These are phyloP conservation scores for Galbula dea DNA, from an alignment of 2,113 vertebrate genomes.

Conservation along the genomic window DNA sequence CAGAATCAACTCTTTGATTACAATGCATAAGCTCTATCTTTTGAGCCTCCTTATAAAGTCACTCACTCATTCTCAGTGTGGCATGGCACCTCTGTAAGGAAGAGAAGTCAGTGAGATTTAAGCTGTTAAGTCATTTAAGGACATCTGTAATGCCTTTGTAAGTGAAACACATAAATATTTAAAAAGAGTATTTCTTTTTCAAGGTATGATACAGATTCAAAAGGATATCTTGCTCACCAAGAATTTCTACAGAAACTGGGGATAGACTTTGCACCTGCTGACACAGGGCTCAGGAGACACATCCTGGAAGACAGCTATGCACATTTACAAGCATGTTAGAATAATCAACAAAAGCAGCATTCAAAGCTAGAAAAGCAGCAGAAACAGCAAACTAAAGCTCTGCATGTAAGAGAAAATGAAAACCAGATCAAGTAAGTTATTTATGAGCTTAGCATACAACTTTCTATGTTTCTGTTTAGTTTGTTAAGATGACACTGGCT, in stretches of 20 bases:
- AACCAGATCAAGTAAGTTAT: slow-evolving; percentile 53
- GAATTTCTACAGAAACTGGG: slow-evolving; percentile 74
- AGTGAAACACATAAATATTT: slow-evolving; percentile 43
- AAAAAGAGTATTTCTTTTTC: not conserved
- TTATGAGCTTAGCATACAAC: not conserved
- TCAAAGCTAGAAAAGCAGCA: slow-evolving; percentile 21
- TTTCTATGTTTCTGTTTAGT: not conserved
- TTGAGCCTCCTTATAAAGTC: not conserved
- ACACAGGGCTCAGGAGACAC: slow-evolving; percentile 1
- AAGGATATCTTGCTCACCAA: slow-evolving; percentile 66
- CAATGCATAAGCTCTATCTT: not conserved
- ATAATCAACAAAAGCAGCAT: slow-evolving; percentile 37
- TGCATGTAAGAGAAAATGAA: slow-evolving; percentile 25
- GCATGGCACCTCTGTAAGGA: not conserved
- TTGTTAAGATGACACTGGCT: not conserved
- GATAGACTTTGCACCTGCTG: not conserved
- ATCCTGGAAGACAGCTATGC: not conserved
- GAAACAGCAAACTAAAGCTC: slow-evolving; percentile 1
- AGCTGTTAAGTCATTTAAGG: slow-evolving; percentile 37
- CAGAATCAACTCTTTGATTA: not conserved
- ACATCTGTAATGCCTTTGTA: slow-evolving; percentile 4
- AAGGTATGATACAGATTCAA: slow-evolving; percentile 74
- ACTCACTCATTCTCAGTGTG: not conserved
- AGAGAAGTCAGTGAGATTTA: not conserved
- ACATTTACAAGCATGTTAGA: slow-evolving; percentile 56